These are phyloP conservation scores for Chaetodon auriga DNA, from an alignment of 2,113 vertebrate genomes.

Conservation along the genomic window DNA sequence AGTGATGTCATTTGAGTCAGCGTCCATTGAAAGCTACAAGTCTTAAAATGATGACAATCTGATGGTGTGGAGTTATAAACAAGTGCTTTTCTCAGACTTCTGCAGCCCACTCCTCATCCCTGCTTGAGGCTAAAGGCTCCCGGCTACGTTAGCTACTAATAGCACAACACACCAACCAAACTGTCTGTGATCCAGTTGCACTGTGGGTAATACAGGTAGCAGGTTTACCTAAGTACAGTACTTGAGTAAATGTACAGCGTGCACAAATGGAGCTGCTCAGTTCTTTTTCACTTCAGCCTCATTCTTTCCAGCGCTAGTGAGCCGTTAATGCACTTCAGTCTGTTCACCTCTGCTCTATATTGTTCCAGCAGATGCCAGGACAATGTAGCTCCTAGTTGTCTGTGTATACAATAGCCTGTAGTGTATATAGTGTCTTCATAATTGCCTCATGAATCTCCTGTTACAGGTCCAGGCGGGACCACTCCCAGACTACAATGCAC, in stretches of 20 bases:
- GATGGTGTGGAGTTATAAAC: no score
- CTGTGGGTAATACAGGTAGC: no score
- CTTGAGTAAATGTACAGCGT: neutral
- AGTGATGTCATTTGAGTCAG: no score
- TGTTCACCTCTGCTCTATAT: constrained; percentile 23
- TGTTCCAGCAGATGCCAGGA: constrained; percentile 39
- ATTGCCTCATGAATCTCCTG: constrained; percentile 59
- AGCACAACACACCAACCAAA: no score
- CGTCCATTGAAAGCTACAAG: no score
- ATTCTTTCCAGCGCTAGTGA: constrained; percentile 8
- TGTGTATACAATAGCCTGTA: constrained; percentile 45
- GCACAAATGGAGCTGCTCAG: neutral
- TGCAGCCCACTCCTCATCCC: no score
- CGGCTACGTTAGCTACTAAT: no score
- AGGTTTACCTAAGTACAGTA: neutral
- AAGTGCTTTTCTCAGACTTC: no score
- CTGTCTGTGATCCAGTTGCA: no score
- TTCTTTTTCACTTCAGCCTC: neutral
- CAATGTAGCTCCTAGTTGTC: constrained; percentile 30
- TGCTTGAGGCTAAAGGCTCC: no score
- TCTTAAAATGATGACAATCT: no score
- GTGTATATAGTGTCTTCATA: constrained; percentile 53
- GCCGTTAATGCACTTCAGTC: constrained; percentile 20
- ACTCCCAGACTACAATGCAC: constrained; percentile 81
- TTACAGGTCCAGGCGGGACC: constrained; percentile 82